Percentiles rank a stretch among this genome's conserved stretches.
These are phyloP conservation scores for Synchiropus splendidus DNA, from an alignment of 2,113 vertebrate genomes.

Conservation along the genomic window DNA sequence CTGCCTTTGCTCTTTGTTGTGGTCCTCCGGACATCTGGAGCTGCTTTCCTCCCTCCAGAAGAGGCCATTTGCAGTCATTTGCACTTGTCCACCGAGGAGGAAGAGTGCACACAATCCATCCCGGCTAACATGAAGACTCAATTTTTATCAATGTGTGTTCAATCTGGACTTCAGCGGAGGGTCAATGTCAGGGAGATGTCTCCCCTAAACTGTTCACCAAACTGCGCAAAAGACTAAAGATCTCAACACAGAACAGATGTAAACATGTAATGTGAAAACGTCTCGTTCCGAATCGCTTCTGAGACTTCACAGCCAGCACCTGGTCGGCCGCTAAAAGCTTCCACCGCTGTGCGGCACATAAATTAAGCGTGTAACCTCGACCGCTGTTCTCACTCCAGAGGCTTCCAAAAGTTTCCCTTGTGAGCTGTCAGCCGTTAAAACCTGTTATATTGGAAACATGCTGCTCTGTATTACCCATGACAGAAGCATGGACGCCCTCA, in stretches of 20 bases:
- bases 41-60: too few species aligned
- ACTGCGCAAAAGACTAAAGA: too few species aligned
- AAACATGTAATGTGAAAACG: not conserved
- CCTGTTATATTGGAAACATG: conserved; percentile 12
- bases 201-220: too few species aligned
- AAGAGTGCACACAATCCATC: too few species aligned
- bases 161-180: not conserved
- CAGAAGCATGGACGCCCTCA: not conserved
- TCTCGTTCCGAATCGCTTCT: conserved; percentile 8
- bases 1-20: too few species aligned
- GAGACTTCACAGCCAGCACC: not conserved
- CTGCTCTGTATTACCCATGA: conserved; percentile 3
- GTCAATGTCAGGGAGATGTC: too few species aligned
- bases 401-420: conserved; percentile 9
- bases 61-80: too few species aligned
- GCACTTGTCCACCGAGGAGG: too few species aligned
- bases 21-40: too few species aligned
- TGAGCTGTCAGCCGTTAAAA: conserved; percentile 11
- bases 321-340: conserved; percentile 2
- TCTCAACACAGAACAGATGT: conserved; percentile 10
- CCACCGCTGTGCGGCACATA: not conserved
- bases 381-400: conserved; percentile 11
- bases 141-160: not conserved
- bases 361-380: conserved; percentile 1
- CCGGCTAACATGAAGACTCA: too few species aligned